Percentiles rank a stretch among this genome's conserved stretches.
These are phyloP conservation scores for Cyanistes caeruleus DNA, from an alignment of 2,113 vertebrate genomes.

Conservation along the genomic window DNA sequence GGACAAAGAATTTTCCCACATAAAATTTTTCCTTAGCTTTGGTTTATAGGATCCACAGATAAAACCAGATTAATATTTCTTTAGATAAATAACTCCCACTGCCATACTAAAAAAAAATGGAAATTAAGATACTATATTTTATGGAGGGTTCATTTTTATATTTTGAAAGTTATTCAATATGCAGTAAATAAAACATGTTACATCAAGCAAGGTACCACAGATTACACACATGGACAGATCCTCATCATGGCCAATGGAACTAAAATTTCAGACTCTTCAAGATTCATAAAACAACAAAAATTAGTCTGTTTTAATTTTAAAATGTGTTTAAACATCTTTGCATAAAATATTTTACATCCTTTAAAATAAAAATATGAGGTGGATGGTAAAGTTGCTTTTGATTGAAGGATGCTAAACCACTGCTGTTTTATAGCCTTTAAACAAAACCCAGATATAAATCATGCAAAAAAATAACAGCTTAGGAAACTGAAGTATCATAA, in stretches of 20 bases:
- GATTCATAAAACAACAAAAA: neutral
- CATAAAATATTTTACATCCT: neutral
- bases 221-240: neutral
- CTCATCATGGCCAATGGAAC: neutral
- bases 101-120: fast-evolving
- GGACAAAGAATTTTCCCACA: neutral
- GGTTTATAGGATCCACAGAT: neutral
- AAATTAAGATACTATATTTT: neutral
- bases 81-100: neutral
- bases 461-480: neutral
- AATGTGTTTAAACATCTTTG: neutral
- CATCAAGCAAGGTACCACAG: neutral
- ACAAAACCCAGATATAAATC: neutral
- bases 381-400: neutral
- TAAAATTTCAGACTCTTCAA: neutral
- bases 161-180: neutral
- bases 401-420: neutral
- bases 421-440: neutral
- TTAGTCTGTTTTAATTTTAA: neutral
- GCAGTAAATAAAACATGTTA: neutral
- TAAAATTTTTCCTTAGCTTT: neutral
- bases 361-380: neutral
- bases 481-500: neutral
- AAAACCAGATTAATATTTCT: neutral
- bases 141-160: neutral